These are phyloP conservation scores for Budorcas taxicolor DNA, from an alignment of 2,113 vertebrate genomes.

Conservation along the genomic window DNA sequence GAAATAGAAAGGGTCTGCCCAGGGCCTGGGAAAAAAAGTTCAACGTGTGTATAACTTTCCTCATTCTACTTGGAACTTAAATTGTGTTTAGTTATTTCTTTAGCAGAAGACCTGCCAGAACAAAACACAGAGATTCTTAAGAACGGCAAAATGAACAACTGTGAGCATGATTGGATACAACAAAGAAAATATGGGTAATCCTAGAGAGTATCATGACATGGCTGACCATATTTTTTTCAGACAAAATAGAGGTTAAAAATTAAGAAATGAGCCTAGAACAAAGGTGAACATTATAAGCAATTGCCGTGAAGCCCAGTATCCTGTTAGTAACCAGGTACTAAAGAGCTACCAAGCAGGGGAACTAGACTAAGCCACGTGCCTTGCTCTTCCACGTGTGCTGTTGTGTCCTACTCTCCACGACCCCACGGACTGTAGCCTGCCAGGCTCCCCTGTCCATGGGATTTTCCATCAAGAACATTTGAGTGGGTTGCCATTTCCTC, in stretches of 20 bases:
- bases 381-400: neutral
- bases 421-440: neutral
- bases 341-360: neutral
- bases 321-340: neutral
- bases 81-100: neutral
- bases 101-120: neutral
- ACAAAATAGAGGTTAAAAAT: neutral
- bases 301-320: neutral
- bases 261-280: neutral
- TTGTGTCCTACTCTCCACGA: accelerated
- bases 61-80: neutral
- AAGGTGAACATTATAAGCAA: neutral
- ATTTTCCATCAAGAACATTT: neutral
- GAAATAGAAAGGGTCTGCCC: neutral
- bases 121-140: neutral
- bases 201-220: neutral
- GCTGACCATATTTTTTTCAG: neutral
- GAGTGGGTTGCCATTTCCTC: neutral
- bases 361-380: neutral
- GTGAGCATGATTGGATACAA: neutral
- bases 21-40: neutral
- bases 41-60: neutral
- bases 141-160: neutral
- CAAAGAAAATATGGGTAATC: neutral
- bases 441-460: neutral